Evolutionary conservation across 2,888 invertebrate genomes (phyloP).

Genomic region (Hirudinaria manillensis): DNA sequence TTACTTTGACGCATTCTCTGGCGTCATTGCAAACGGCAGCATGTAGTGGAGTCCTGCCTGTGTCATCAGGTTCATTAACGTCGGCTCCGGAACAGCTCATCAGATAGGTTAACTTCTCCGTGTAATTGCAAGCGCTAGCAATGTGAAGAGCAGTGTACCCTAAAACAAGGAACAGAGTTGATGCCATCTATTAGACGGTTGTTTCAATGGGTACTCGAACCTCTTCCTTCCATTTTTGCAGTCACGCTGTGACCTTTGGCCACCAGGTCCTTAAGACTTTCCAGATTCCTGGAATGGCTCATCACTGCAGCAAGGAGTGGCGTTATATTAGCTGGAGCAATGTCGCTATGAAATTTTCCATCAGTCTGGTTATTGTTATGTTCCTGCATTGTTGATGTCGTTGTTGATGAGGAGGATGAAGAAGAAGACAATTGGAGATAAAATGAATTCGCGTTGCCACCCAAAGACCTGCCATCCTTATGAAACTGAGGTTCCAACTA

Average conservation of each 20-base stretch:
- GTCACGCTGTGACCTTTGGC: background rate
- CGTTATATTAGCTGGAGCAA: background rate
- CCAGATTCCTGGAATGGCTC: background rate
- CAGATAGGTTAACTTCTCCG: constrained; percentile 85
- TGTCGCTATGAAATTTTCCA: background rate
- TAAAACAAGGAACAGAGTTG: constrained; percentile 33
- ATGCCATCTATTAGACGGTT: background rate
- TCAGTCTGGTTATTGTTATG: constrained; percentile 6
- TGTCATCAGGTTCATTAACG: constrained; percentile 87
- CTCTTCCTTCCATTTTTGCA: constrained; percentile 11
- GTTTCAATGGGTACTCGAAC: background rate
- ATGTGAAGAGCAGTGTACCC: constrained; percentile 87
- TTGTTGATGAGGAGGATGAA: constrained; percentile 14
- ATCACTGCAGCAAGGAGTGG: constrained; percentile 18
- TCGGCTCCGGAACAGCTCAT: constrained; percentile 83
- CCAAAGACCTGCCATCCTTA: too few relatives aligned
- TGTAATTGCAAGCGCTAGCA: constrained; percentile 82
- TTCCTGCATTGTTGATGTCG: constrained; percentile 5
- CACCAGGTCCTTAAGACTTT: constrained; percentile 14
- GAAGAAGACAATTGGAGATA: constrained; percentile 1
- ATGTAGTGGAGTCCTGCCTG: constrained; percentile 86
- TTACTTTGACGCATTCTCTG: constrained; percentile 78
- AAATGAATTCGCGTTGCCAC: background rate
- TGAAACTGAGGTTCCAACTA: too few relatives aligned
- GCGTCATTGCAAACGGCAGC: constrained; percentile 93